Evolutionary conservation across 2,113 vertebrate species (phyloP).

Genomic region (Aythya baeri): DNA sequence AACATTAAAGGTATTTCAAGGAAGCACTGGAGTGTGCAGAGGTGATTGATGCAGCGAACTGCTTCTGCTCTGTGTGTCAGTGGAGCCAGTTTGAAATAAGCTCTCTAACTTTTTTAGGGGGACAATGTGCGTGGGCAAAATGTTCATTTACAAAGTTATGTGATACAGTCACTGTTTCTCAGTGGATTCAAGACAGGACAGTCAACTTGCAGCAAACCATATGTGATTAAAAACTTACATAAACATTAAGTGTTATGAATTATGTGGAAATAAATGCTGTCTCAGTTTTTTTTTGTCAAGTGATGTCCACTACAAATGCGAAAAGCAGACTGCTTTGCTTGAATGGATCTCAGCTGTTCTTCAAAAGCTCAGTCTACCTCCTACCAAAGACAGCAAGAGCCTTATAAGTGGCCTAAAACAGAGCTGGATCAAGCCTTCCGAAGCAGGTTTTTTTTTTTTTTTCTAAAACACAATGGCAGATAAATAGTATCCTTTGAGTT

Average conservation of each 20-base stretch:
- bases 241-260: not conserved
- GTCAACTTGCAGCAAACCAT: not conserved
- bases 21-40: not conserved
- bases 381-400: not conserved
- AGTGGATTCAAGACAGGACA: not conserved
- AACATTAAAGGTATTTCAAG: not conserved
- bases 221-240: not conserved
- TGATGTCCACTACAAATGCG: not conserved
- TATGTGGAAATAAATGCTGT: not conserved
- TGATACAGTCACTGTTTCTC: not conserved
- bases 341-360: not conserved
- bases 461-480: not conserved
- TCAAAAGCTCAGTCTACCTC: not conserved
- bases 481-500: not conserved
- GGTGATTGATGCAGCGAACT: not conserved
- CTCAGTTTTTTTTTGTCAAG: not conserved
- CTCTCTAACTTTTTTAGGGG: not conserved
- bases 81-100: not conserved
- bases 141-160: not conserved
- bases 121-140: not conserved
- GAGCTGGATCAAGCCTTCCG: not conserved
- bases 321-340: not conserved
- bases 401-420: not conserved
- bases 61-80: not conserved
- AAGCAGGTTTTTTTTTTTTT: not conserved